These are phyloP conservation scores for Sminthurinus signatus DNA, from an alignment of 1,140 invertebrate species.

Conservation along the genomic window DNA sequence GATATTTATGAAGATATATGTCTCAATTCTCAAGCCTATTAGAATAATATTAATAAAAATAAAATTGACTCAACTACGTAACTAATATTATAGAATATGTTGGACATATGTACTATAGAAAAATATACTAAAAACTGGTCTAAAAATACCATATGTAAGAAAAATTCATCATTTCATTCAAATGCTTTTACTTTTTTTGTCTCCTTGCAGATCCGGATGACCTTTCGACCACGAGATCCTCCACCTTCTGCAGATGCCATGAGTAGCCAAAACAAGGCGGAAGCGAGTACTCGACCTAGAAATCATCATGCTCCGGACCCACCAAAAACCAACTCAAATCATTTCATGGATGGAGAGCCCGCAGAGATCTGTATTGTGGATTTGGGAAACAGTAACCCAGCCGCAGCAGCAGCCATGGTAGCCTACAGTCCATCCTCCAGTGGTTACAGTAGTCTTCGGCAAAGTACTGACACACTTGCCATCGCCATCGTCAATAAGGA, in stretches of 20 bases:
- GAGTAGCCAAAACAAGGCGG: constrained; percentile 21
- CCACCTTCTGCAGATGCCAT: constrained; percentile 20
- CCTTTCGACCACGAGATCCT: constrained; percentile 36
- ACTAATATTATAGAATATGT: no score
- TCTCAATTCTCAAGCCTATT: no score
- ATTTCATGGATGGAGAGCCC: constrained; percentile 7
- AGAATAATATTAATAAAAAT: no score
- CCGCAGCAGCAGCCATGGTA: constrained; percentile 4
- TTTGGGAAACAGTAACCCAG: constrained; percentile 15
- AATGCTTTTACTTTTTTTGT: no score
- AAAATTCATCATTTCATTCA: no score
- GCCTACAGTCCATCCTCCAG: constrained; percentile 35
- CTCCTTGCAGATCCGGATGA: constrained; percentile 38
- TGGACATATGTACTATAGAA: no score
- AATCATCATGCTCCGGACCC: constrained; percentile 39
- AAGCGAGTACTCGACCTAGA: constrained; percentile 30
- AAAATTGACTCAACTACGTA: no score
- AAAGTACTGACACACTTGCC: constrained; percentile 30
- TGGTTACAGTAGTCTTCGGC: constrained; percentile 35
- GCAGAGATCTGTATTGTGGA: constrained; percentile 28
- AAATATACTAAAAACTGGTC: no score
- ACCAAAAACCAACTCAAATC: constrained; percentile 4
- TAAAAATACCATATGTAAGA: no score
- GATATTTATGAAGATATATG: no score
- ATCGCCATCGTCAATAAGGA: constrained; percentile 11